phyloP scores from a whole-genome alignment of 2,888 invertebrate species.

The Drosophila siamana region DNA sequence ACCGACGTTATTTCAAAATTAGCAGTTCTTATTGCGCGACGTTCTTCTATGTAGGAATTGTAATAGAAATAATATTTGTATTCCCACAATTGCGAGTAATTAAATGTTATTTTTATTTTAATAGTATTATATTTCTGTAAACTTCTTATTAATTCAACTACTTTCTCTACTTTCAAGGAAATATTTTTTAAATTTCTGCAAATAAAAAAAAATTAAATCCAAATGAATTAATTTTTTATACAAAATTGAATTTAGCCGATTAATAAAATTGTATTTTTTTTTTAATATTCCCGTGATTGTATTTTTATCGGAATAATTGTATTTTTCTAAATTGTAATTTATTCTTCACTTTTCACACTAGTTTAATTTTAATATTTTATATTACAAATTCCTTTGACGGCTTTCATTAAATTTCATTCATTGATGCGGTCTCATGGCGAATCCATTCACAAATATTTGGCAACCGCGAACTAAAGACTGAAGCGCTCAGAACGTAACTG shows the following conservation, averaged over 20 bases:
- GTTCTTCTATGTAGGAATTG: not conserved
- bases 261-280: not conserved
- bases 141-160: not conserved
- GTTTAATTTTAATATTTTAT: not conserved
- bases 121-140: not conserved
- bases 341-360: conserved; percentile 7
- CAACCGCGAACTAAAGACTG: conserved; percentile 42
- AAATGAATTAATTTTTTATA: not conserved
- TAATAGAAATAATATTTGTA: not conserved
- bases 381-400: conserved; percentile 10
- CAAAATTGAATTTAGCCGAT: not conserved
- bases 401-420: conserved; percentile 23
- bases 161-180: not conserved
- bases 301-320: not conserved
- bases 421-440: conserved; percentile 18
- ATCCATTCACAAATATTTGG: conserved; percentile 59
- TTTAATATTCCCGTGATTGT: not conserved
- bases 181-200: not conserved
- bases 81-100: not conserved
- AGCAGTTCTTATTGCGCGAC: not conserved
- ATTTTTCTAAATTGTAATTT: conserved; percentile 5
- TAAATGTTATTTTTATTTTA: not conserved
- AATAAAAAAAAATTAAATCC: not conserved
- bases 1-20: conserved; percentile 6
- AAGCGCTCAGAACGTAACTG: conserved; percentile 67